These are phyloP conservation scores for Cichladusa arquata DNA, from an alignment of 2,113 vertebrate genomes.

Conservation along the genomic window DNA sequence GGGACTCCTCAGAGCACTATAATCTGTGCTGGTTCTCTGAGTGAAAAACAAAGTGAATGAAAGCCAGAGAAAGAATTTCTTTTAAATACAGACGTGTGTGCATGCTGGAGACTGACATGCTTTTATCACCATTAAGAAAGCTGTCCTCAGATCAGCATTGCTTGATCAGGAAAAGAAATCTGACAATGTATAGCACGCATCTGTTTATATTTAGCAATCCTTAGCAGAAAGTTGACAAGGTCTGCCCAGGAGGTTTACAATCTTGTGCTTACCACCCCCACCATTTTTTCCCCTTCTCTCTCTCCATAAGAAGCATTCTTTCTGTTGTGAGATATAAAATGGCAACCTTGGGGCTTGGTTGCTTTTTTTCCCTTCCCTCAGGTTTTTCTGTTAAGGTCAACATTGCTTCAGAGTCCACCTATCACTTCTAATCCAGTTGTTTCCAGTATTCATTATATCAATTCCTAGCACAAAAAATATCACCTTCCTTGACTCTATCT, in stretches of 20 bases:
- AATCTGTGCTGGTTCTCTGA: not conserved
- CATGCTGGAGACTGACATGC: not conserved
- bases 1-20: not conserved
- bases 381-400: conserved; percentile 56
- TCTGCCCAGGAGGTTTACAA: not conserved
- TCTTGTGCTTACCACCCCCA: not conserved
- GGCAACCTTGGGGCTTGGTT: not conserved
- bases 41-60: not conserved
- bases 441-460: conserved; percentile 36
- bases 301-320: not conserved
- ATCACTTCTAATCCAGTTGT: conserved; percentile 19
- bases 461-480: conserved; percentile 67
- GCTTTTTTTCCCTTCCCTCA: not conserved
- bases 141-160: not conserved
- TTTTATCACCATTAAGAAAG: not conserved
- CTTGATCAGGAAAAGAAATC: not conserved
- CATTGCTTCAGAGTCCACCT: not conserved
- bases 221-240: not conserved
- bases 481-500: conserved; percentile 72
- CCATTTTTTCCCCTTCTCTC: fast-evolving
- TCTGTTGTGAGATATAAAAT: conserved; percentile 7
- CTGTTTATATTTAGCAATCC: not conserved
- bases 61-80: not conserved
- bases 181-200: not conserved
- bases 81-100: not conserved